Evolutionary conservation across 2,797 vertebrate genomes (phyloP).

Genomic region (Novumbra hubbsi): DNA sequence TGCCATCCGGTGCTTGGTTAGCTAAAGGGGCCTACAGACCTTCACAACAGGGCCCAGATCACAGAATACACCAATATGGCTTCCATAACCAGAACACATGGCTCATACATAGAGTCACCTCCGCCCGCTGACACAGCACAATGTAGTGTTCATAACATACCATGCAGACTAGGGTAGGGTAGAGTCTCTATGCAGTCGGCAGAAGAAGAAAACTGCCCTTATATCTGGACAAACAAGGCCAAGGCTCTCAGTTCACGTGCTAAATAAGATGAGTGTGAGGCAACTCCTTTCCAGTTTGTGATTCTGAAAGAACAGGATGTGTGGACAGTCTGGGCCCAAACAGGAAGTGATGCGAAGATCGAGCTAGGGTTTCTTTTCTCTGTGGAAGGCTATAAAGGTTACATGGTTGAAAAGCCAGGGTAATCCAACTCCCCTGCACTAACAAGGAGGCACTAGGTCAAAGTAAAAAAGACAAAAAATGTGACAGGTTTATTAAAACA

Average conservation of each 20-base stretch:
- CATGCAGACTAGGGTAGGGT: constrained; percentile 12
- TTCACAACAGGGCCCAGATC: constrained; percentile 53
- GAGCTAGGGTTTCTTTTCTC: constrained; percentile 14
- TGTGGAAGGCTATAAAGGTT: constrained; percentile 25
- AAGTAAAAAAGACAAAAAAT: constrained; percentile 25
- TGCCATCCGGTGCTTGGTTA: constrained; percentile 58
- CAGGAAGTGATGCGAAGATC: constrained; percentile 2
- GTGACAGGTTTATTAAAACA: constrained; percentile 67
- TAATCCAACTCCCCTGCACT: constrained; percentile 55
- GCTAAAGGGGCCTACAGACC: constrained; percentile 40
- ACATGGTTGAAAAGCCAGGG: constrained; percentile 23
- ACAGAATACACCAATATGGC: constrained; percentile 59
- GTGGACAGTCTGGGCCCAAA: constrained; percentile 14
- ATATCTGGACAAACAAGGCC: constrained; percentile 6
- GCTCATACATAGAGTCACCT: constrained; percentile 46
- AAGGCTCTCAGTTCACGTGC: neutral
- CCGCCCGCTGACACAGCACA: constrained; percentile 30
- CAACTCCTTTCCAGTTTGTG: neutral
- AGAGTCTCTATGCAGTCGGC: constrained; percentile 15
- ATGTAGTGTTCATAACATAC: constrained; percentile 43
- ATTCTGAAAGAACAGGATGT: neutral
- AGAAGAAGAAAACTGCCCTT: neutral
- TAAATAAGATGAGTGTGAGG: neutral
- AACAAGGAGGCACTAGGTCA: constrained; percentile 54
- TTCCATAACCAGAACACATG: constrained; percentile 49